Conservation (phyloP, 1,140 invertebrate genomes). For the Sycophaga agraensis region DNA sequence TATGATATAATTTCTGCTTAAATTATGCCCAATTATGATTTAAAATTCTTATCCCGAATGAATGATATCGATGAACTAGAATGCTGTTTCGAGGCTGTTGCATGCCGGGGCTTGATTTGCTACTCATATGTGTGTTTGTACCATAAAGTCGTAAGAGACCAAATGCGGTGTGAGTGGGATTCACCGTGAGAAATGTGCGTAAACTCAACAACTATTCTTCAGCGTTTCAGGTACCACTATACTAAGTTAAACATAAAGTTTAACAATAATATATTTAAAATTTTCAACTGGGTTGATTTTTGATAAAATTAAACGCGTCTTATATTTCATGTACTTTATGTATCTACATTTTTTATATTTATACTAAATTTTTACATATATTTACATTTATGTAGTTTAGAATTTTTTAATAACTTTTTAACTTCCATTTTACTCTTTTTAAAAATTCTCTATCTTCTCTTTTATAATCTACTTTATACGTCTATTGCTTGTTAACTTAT, state of each 20-base stretch:
- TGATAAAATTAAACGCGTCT: not conserved
- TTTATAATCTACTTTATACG: not conserved
- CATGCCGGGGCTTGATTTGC: constrained; percentile 18
- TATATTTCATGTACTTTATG: constrained; percentile 2
- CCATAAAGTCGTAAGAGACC: not conserved
- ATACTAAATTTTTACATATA: not conserved
- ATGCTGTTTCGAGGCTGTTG: not conserved
- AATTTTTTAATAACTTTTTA: not conserved
- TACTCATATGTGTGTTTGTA: constrained; percentile 4
- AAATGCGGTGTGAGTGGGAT: not conserved
- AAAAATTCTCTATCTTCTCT: constrained; percentile 1
- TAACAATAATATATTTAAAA: not conserved
- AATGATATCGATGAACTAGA: not conserved
- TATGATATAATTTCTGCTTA: too few species aligned
- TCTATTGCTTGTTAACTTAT: not conserved
- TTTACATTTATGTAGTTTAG: not conserved
- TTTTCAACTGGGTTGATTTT: not conserved
- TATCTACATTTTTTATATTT: constrained; percentile 7
- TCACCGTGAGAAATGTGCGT: not conserved
- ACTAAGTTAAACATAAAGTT: constrained; percentile 9
- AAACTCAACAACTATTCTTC: not conserved
- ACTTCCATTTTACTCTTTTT: not conserved
- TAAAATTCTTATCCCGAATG: too few species aligned
- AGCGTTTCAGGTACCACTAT: constrained; percentile 3
- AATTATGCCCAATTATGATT: too few species aligned